These are phyloP conservation scores for Chesias legatella DNA, from an alignment of 2,888 invertebrate genomes.

Conservation along the genomic window DNA sequence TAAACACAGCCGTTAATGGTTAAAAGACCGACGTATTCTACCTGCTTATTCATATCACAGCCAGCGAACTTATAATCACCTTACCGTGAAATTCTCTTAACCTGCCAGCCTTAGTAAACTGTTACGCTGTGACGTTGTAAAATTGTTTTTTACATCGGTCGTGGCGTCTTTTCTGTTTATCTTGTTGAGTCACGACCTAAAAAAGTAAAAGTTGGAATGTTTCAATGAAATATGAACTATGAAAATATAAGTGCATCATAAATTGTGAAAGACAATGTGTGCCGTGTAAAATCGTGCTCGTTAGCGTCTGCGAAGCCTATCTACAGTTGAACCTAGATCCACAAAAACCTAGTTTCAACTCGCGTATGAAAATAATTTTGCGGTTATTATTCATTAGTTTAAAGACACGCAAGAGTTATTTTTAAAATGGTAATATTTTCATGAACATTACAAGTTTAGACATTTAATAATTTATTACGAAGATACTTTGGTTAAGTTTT, in stretches of 20 bases:
- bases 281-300: conserved; percentile 31
- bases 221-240: conserved; percentile 40
- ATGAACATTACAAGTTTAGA: background rate
- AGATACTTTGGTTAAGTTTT: too few species aligned
- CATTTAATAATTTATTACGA: too few species aligned
- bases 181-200: conserved; percentile 48
- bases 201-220: conserved; percentile 58
- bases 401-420: conserved; percentile 23
- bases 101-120: conserved; percentile 3
- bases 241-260: conserved; percentile 33
- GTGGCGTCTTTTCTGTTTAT: conserved; percentile 29
- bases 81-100: conserved; percentile 19
- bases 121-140: conserved; percentile 9
- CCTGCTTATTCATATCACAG: conserved; percentile 11
- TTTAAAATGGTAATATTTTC: conserved; percentile 28
- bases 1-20: conserved; percentile 1
- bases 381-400: too few species aligned
- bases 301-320: conserved; percentile 24
- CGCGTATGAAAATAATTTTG: conserved; percentile 44
- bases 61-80: conserved; percentile 17
- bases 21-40: conserved; percentile 4
- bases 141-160: conserved; percentile 10
- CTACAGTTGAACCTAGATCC: conserved; percentile 8
- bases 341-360: conserved; percentile 43
- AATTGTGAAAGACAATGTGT: conserved; percentile 27